phyloP scores from a whole-genome alignment of 1,140 invertebrate species.

The Eurosta solidaginis region DNA sequence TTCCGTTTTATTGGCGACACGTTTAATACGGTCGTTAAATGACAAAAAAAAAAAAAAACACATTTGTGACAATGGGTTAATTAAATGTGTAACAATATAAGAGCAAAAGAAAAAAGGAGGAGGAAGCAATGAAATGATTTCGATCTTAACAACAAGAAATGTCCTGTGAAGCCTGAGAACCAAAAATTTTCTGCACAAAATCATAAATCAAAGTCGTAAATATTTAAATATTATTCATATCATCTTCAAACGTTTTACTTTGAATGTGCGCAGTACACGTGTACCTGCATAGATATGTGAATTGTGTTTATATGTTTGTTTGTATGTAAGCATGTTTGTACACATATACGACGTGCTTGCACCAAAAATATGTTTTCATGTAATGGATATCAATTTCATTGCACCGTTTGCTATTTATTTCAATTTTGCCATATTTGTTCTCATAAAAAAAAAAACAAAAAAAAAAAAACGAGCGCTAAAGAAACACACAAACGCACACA shows the following conservation, averaged over 20 bases:
- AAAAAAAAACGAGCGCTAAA: too few relatives aligned
- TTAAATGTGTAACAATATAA: not conserved
- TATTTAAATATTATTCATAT: constrained; percentile 22
- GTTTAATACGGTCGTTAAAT: constrained; percentile 1
- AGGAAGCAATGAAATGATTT: not conserved
- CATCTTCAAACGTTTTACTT: not conserved
- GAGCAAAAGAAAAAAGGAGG: too few relatives aligned
- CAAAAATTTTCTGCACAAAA: not conserved
- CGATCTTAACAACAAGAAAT: not conserved
- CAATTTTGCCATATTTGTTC: constrained; percentile 54
- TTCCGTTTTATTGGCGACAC: constrained; percentile 14
- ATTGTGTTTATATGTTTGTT: not conserved
- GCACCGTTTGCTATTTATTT: constrained; percentile 39
- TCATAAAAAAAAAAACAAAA: constrained; percentile 35
- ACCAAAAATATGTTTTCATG: not conserved
- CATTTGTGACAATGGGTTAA: not conserved
- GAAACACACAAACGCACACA: too few relatives aligned
- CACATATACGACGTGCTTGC: not conserved
- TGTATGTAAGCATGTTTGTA: not conserved
- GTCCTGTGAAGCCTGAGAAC: not conserved
- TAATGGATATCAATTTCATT: constrained; percentile 17
- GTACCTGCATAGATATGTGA: not conserved
- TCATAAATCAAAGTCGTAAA: constrained; percentile 10
- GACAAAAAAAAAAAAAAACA: not conserved
- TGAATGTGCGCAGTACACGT: not conserved